Conservation (phyloP, 2,888 invertebrate genomes). For the Acleris emargana region DNA sequence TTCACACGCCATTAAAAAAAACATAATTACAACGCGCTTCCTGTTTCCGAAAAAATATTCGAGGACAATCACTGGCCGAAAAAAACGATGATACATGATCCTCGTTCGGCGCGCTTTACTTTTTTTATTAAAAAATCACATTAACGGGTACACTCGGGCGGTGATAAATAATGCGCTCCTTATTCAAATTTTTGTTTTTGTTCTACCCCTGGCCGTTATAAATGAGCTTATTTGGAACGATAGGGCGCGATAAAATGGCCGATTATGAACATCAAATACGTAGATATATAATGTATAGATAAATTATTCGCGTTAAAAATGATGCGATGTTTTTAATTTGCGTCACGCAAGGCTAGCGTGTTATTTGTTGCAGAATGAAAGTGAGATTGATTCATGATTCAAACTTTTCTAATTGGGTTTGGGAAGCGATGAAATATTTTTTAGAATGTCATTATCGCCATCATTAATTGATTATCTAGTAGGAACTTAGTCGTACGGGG, state of each 20-base stretch:
- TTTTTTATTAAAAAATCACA: constrained; percentile 83
- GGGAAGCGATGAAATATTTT: not conserved
- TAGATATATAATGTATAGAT: constrained; percentile 29
- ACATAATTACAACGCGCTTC: constrained; percentile 31
- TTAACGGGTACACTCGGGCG: constrained; percentile 84
- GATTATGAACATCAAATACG: constrained; percentile 60
- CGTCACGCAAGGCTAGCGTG: constrained; percentile 25
- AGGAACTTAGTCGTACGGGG: too few relatives aligned
- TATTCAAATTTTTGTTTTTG: constrained; percentile 84
- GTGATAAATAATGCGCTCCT: constrained; percentile 83
- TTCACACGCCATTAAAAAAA: constrained; percentile 29
- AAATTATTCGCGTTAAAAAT: constrained; percentile 35
- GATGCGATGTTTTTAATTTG: constrained; percentile 36
- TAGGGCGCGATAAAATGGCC: constrained; percentile 77
- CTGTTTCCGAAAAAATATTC: constrained; percentile 41
- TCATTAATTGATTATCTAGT: too few relatives aligned
- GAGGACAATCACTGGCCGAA: constrained; percentile 82
- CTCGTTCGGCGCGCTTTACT: constrained; percentile 75
- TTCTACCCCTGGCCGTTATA: constrained; percentile 78
- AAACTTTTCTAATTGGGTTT: not conserved
- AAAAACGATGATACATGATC: constrained; percentile 82
- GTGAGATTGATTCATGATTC: constrained; percentile 1
- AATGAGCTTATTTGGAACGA: constrained; percentile 84
- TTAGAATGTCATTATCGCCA: not conserved
- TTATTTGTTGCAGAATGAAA: not conserved